Evolutionary conservation across 2,888 invertebrate species (phyloP), one percentile per base, ranked within the genome.

Genomic region (Boloria euphrosyne): DNA sequence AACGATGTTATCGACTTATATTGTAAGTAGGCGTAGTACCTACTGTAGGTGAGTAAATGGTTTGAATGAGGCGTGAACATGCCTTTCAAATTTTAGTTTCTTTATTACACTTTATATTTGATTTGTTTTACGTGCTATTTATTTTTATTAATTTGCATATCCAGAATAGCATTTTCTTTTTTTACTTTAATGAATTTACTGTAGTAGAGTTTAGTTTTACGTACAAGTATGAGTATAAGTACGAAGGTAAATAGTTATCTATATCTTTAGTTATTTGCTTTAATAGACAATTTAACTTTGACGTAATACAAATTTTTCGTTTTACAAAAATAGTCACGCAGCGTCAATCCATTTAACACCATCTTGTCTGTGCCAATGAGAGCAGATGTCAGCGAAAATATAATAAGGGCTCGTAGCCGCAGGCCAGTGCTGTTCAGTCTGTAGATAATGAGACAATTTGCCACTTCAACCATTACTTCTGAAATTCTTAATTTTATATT

Each of bases 311-410:
- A n/a, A 31, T 38, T 7, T 38, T 38, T 38, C 31, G 2, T 10
- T 10, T 7, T 38, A 38, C 10, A 31, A 31, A 58, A 62, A 70
- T 47, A 53, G 38, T 61, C 61, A 58, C 22, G 17, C 49, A 51
- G 54, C 65, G 22, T 47, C 16, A 68, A 66, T 64, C 63, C 63
- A 68, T 70, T 70, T 66, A 61, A 44, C 62, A 46, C 38, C 59
- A 51, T 66, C 63, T 63, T 66, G 65, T 62, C 68, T 63, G 59
- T 55, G 46, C 55, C 55, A 63, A 69, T 59, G 66, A 65, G 62
- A 72, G 67, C 67, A 71, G 75, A 71, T 75, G 79, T 84, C 83
- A 84, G 81, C 84, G 72, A 72, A 82, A 84, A 83, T 75, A 79
- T 84, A 85, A 85, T 84, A 83, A 80, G 76, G 79, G 78, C 74